Evolutionary conservation across 2,113 vertebrate genomes (phyloP), one percentile per base, ranked within the genome.

Genomic region (Hypanus sabinus): DNA sequence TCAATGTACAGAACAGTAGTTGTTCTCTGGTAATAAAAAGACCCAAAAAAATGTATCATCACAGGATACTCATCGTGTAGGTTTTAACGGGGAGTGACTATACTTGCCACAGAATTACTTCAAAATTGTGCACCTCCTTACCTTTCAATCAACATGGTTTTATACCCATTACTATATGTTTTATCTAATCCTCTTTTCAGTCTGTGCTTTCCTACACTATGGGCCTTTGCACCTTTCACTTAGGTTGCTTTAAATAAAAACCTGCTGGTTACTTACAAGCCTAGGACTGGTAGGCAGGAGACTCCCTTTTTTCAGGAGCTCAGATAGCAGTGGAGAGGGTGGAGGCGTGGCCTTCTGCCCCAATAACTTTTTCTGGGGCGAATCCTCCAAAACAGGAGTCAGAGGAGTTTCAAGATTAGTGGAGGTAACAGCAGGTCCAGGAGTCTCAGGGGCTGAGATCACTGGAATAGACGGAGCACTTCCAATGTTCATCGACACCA

Each of bases 241-340:
- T 65, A n/a, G n/a, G n/a, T 88, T 65, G 18, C 85, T 88, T 33
- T 33, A 38, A 33, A n/a, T 33, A 88, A n/a, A 33, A 65, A 33
- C 60, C 60, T 46, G 70, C 11, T 93, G 91, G 70, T 93, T 93
- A 95, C 96, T 97, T 96, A 99, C 99, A 98, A 99, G 97, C 96
- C 98, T 98, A 95, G 99, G 98, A 97, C 98, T 99, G 96, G 98
- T 98, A 94, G 99, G 97, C 95, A 99, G 97, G 95, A 99, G 97
- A 97, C 97, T 99, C 96, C 98, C 97, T 96, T 99, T 99, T 96
- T 99, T 99, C 97, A 99, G 97, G 96, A 99, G 97, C 96, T 99
- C 99, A 95, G 98, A 99, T 95, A 99, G 97, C 95, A 99, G 98
- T 95, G 99, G 99, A 95, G 99, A 99, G 94, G 98, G 98, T 80